phyloP scores from a whole-genome alignment of 2,113 vertebrate genomes.

The Nothocercus julius region DNA sequence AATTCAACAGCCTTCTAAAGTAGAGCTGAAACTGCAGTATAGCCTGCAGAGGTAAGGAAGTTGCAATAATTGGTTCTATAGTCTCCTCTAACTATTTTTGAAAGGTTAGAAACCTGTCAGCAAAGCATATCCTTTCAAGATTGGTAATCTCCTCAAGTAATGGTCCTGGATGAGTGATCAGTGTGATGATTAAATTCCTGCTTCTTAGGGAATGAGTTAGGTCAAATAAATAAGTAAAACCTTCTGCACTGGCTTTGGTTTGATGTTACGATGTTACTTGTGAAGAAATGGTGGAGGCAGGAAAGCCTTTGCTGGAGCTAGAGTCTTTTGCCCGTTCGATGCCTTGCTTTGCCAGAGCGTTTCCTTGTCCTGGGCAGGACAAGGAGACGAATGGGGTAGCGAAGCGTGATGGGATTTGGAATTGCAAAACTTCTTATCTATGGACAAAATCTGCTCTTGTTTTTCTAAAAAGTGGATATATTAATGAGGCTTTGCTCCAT shows the following conservation, averaged over 20 bases:
- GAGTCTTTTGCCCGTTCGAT: background rate
- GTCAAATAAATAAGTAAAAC: background rate
- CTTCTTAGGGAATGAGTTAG: background rate
- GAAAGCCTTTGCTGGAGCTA: background rate
- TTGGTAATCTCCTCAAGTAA: background rate
- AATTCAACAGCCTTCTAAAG: background rate
- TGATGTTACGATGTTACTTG: background rate
- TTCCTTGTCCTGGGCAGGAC: background rate
- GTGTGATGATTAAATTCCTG: background rate
- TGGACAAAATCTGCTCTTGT: background rate
- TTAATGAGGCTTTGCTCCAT: background rate
- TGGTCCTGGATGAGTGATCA: background rate
- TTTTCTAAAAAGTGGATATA: background rate
- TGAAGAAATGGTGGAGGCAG: background rate
- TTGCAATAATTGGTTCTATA: background rate
- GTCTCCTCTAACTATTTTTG: background rate
- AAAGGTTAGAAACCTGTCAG: background rate
- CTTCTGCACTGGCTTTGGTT: background rate
- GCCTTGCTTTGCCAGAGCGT: background rate
- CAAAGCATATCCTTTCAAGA: background rate
- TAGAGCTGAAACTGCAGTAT: background rate
- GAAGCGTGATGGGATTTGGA: background rate
- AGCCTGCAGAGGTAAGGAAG: background rate
- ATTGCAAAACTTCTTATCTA: background rate
- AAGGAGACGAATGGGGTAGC: background rate